phyloP scores from a whole-genome alignment of 2,888 invertebrate species.

The Endotricha flammealis region DNA sequence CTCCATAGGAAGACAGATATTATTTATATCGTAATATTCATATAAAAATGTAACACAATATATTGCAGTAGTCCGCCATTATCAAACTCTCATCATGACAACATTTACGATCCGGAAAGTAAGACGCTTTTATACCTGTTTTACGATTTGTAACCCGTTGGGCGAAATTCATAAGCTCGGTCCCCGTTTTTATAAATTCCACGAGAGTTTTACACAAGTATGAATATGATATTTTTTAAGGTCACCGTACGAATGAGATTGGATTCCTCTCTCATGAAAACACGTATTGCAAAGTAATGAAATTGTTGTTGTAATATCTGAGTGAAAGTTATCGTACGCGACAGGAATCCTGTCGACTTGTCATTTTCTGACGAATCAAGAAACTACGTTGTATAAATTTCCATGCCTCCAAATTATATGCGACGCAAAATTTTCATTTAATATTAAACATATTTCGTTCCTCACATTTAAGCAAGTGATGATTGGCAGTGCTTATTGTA shows the following conservation, averaged over 20 bases:
- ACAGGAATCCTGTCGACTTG: constrained; percentile 34
- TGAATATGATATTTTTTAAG: constrained; percentile 18
- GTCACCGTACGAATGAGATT: constrained; percentile 25
- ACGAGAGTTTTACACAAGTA: constrained; percentile 15
- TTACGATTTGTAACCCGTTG: constrained; percentile 12
- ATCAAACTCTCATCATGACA: too few species aligned
- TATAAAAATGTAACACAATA: too few species aligned
- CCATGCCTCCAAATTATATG: too few species aligned
- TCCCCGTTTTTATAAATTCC: constrained; percentile 14
- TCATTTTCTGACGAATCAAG: constrained; percentile 41
- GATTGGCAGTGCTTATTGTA: too few species aligned
- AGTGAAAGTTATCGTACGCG: constrained; percentile 47
- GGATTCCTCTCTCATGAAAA: constrained; percentile 34
- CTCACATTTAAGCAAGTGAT: too few species aligned
- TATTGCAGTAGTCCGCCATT: too few species aligned
- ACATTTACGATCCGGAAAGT: too few species aligned
- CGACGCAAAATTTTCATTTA: too few species aligned
- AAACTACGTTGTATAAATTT: not conserved
- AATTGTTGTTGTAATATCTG: constrained; percentile 36
- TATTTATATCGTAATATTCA: too few species aligned
- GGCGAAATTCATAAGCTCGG: constrained; percentile 21
- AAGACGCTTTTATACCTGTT: not conserved
- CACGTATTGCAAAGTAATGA: constrained; percentile 39
- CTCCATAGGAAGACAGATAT: too few species aligned
- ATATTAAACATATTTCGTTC: too few species aligned